Evolutionary conservation across 2,797 vertebrate genomes (phyloP).

Genomic region (Falco biarmicus): DNA sequence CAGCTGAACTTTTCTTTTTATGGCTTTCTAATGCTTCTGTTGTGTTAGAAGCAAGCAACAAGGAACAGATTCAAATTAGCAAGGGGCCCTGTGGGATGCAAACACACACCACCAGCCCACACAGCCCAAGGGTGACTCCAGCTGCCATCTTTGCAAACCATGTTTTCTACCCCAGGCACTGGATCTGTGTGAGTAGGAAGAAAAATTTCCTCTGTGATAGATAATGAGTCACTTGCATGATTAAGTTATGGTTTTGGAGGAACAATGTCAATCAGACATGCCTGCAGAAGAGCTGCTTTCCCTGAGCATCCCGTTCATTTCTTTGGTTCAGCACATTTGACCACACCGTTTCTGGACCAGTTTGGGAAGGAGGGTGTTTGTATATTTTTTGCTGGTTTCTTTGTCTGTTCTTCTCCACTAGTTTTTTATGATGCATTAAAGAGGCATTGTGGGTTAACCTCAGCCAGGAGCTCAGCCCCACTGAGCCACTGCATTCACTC

Average conservation of each 20-base stretch:
- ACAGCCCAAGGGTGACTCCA: not conserved
- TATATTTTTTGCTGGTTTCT: not conserved
- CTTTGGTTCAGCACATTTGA: not conserved
- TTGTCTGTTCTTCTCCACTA: not conserved
- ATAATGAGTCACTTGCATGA: not conserved
- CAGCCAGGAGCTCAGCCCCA: not conserved
- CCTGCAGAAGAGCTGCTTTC: not conserved
- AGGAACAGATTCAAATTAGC: not conserved
- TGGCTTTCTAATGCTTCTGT: not conserved
- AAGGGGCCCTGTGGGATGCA: accelerated
- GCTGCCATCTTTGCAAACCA: accelerated
- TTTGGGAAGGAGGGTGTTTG: not conserved
- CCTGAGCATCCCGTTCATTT: accelerated
- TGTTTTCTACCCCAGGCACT: not conserved
- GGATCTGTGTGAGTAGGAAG: not conserved
- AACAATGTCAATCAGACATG: accelerated
- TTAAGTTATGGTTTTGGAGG: not conserved
- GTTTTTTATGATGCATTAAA: not conserved
- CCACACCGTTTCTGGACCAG: not conserved
- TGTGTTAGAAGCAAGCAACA: not conserved
- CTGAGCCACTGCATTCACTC: not conserved
- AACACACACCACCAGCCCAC: not conserved
- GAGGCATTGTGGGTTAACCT: not conserved
- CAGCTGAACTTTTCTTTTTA: not conserved
- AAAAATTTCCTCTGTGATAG: not conserved